A percentile compares a stretch with the other conserved stretches of the same genome.
Conservation (phyloP, 2,888 invertebrate species). For the Hedychridium roseum region DNA sequence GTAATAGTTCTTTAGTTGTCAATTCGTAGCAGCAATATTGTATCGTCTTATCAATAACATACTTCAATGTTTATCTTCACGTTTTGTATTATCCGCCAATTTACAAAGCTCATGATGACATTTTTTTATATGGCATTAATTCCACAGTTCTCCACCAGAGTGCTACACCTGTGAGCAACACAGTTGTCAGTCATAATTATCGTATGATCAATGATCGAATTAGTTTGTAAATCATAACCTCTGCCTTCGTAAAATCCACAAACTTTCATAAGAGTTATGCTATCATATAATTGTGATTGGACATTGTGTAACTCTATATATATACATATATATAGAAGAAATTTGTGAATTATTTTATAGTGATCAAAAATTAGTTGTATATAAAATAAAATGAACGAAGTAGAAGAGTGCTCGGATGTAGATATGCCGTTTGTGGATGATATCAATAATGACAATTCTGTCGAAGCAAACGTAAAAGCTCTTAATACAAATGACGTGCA, state of each 20-base stretch:
- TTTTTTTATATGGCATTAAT: no score
- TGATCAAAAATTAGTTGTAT: no score
- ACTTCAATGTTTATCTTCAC: no score
- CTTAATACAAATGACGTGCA: conserved; percentile 10
- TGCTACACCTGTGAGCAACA: no score
- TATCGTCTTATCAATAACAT: no score
- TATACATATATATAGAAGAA: neutral
- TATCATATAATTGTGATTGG: neutral
- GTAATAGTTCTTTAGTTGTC: no score
- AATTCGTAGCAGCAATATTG: no score
- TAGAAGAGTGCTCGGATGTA: conserved; percentile 65
- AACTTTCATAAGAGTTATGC: neutral
- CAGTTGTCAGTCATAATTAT: no score
- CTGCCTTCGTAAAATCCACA: neutral
- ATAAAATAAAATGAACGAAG: conserved; percentile 62
- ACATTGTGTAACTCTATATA: neutral
- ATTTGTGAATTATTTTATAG: neutral
- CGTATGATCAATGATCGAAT: conserved; percentile 4
- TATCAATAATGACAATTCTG: conserved; percentile 7
- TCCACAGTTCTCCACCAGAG: no score
- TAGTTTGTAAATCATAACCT: conserved; percentile 34
- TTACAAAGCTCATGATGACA: no score
- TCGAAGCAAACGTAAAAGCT: conserved; percentile 7
- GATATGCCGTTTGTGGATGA: conserved; percentile 45
- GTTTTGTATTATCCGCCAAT: no score